Evolutionary conservation across 1,140 invertebrate genomes (phyloP).

Genomic region (Ericerus pela): DNA sequence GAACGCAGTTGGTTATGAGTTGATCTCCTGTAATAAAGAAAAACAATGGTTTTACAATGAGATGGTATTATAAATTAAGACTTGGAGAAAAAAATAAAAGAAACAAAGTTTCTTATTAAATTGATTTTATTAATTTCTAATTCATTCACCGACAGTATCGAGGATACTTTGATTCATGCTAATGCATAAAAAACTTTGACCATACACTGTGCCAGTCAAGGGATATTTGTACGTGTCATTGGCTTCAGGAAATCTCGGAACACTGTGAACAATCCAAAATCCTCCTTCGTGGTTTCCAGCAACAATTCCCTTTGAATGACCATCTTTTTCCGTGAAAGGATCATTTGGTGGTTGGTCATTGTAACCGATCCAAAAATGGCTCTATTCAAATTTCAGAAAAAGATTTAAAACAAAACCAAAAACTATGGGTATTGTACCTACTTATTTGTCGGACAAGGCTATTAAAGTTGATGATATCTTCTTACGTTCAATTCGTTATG

Average conservation of each 20-base stretch:
- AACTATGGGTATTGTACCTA: too few species aligned
- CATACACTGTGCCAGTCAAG: constrained; percentile 48
- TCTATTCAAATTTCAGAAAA: constrained; percentile 16
- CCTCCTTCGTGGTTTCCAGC: constrained; percentile 52
- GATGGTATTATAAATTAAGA: too few species aligned
- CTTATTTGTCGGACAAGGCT: neutral
- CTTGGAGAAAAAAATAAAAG: too few species aligned
- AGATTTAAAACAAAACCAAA: neutral
- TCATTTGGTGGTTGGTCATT: constrained; percentile 64
- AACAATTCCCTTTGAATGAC: constrained; percentile 74
- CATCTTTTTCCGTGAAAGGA: constrained; percentile 30
- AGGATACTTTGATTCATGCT: constrained; percentile 46
- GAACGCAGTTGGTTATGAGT: too few species aligned
- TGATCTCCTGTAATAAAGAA: too few species aligned
- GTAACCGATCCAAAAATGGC: constrained; percentile 49
- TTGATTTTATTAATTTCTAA: too few species aligned
- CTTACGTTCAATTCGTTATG: constrained; percentile 13
- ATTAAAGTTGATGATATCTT: constrained; percentile 17
- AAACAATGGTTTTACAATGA: too few species aligned
- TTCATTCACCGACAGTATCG: constrained; percentile 44
- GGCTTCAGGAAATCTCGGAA: constrained; percentile 60
- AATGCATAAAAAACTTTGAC: constrained; percentile 78
- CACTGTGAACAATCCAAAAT: constrained; percentile 83
- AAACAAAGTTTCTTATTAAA: too few species aligned
- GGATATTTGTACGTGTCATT: constrained; percentile 54